Base-by-base conservation (phyloP, 2,888 invertebrate species). In the Diarsia brunnea region DNA sequence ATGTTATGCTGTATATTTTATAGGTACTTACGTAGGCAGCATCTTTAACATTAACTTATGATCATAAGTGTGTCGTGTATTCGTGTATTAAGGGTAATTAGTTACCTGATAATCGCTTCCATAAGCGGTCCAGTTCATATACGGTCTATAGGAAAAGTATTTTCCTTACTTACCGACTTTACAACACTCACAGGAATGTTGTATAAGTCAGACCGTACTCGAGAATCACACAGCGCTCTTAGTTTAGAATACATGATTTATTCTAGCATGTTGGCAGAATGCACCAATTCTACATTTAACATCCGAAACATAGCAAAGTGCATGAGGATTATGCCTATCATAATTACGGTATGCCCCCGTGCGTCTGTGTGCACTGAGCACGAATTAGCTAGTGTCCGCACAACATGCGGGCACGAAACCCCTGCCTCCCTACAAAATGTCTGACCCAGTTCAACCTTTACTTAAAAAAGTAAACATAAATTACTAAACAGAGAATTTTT, bases 261-360 rank as follows among this genome's bases (percentile, higher is more conserved):
- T 61, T 61, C n/a, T n/a, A 38, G 11, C 19, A 53, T 47, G 51
- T 43, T 66, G 60, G 24, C 65, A 43, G 47, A 70, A 58, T 21
- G 27, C 14, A 64, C 63, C 21, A 55, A 55, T 49, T 60, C 27
- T 65, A 75, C 60, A 66, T 80, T 84, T 68, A 38, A 58, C 70
- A 65, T 69, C 51, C n/a, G 60, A 67, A 82, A 75, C 69, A 49
- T n/a, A 63, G 58, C 47, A 38, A 43, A 73, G 19, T 49, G 61
- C 58, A 76, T 68, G 38, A 65, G 64, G 76, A 76, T 84, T 76
- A 76, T 76, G 69, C 51, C 72, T 58, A 70, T 84, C 85, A 84
- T 76, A 67, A 81, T 81, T 69, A 84, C 64, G 67, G 24, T 31
- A 81, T 65, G 76, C 69, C 21, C 14, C 69, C 55, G 55, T 73